Conservation (phyloP, 30 jellyfish, hydroid and myxozoan species). For the Rhopilema esculentum region DNA sequence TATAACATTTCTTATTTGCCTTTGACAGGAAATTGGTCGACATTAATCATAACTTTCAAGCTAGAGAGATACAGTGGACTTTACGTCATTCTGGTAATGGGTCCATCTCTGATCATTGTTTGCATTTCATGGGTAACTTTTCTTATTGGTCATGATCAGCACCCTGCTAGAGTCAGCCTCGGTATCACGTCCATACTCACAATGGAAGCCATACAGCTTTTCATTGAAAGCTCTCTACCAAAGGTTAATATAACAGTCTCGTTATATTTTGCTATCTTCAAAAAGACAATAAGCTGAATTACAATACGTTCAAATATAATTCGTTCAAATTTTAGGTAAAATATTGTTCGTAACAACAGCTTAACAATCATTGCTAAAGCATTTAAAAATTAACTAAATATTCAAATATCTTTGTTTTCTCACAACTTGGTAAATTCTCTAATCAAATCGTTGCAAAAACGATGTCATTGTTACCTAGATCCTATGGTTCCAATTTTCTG, state of each 20-base stretch:
- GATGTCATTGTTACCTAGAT: too few species aligned
- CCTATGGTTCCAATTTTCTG: not conserved
- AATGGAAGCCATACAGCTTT: conserved; percentile 89
- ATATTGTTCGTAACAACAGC: too few species aligned
- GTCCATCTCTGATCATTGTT: conserved; percentile 83
- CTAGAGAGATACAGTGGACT: conserved; percentile 77
- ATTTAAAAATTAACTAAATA: too few species aligned
- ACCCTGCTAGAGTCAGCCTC: conserved; percentile 88
- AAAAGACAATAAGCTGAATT: not conserved
- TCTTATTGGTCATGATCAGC: conserved; percentile 67
- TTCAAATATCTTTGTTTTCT: too few species aligned
- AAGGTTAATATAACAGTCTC: too few species aligned
- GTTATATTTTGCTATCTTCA: not conserved
- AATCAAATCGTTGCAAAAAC: too few species aligned
- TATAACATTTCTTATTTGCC: too few species aligned
- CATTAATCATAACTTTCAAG: conserved; percentile 66
- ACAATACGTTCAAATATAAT: too few species aligned
- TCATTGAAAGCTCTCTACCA: conserved; percentile 79
- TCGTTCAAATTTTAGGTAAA: too few species aligned
- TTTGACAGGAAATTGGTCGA: conserved; percentile 82
- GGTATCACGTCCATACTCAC: conserved; percentile 89
- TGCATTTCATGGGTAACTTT: conserved; percentile 85
- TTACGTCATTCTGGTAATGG: conserved; percentile 76
- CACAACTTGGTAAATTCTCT: too few species aligned
- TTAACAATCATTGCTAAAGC: too few species aligned